phyloP scores from a whole-genome alignment of 2,797 vertebrate genomes.

The Hydrophis major region DNA sequence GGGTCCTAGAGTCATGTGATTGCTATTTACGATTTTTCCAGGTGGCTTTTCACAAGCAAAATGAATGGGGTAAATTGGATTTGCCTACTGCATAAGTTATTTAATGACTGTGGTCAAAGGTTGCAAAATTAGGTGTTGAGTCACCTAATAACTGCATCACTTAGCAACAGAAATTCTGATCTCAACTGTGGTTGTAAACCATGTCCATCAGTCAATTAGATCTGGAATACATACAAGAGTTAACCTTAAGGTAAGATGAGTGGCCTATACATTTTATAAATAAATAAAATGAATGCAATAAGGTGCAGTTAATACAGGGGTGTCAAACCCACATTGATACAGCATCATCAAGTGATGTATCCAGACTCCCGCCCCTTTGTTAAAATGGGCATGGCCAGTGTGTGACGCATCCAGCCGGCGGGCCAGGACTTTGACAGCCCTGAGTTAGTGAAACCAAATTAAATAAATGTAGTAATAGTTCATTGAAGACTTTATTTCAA shows the following conservation, averaged over 20 bases:
- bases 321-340: too few species aligned
- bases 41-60: background rate
- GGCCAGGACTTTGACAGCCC: too few species aligned
- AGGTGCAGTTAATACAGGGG: background rate
- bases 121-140: background rate
- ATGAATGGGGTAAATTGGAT: background rate
- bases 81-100: background rate
- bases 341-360: too few species aligned
- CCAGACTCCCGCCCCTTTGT: too few species aligned
- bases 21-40: background rate
- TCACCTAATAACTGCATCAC: background rate
- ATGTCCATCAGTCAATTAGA: background rate
- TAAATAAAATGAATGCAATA: too few species aligned
- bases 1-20: background rate
- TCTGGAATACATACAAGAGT: background rate
- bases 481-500: background rate
- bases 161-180: background rate
- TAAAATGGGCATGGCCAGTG: too few species aligned
- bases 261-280: too few species aligned
- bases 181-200: background rate
- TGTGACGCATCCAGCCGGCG: rapidly evolving
- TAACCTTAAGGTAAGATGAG: too few species aligned
- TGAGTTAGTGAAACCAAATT: background rate
- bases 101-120: background rate
- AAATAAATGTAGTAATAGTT: background rate